Percentiles rank a stretch among this genome's conserved stretches.
Evolutionary conservation across 2,888 invertebrate genomes (phyloP).

Genomic region (Carabus problematicus): DNA sequence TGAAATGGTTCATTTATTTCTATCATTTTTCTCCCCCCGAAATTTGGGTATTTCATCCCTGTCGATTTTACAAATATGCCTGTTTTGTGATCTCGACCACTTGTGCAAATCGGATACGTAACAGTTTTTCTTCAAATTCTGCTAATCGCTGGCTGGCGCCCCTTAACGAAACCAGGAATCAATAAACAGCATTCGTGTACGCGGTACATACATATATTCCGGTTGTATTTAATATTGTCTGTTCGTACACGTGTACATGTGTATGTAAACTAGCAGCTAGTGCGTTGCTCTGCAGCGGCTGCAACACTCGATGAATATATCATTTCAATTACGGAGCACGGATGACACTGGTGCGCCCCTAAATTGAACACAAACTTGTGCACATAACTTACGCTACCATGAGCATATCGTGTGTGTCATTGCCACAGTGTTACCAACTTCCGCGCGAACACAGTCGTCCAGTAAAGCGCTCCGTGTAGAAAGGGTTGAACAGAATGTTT

Average conservation of each 20-base stretch:
- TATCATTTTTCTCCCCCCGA: no score
- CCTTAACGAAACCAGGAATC: neutral
- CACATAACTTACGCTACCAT: slow-evolving; percentile 10
- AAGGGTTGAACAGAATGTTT: no score
- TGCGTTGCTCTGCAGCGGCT: neutral
- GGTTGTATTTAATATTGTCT: no score
- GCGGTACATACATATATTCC: no score
- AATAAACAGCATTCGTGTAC: neutral
- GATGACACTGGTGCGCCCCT: neutral
- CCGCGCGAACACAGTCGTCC: slow-evolving; percentile 1
- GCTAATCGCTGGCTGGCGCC: no score
- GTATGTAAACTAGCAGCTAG: neutral
- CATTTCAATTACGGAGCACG: slow-evolving; percentile 12
- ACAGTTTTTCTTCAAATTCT: no score
- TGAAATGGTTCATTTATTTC: no score
- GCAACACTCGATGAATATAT: slow-evolving; percentile 4
- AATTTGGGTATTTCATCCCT: no score
- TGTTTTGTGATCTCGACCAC: no score
- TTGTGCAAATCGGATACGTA: no score
- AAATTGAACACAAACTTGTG: slow-evolving; percentile 15
- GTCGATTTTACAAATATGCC: no score
- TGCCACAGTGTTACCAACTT: slow-evolving; percentile 16
- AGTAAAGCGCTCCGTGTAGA: no score
- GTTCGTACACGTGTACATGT: neutral
- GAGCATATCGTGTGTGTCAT: slow-evolving; percentile 18